Conservation (phyloP, 2,888 invertebrate species). For the Allacma fusca region DNA sequence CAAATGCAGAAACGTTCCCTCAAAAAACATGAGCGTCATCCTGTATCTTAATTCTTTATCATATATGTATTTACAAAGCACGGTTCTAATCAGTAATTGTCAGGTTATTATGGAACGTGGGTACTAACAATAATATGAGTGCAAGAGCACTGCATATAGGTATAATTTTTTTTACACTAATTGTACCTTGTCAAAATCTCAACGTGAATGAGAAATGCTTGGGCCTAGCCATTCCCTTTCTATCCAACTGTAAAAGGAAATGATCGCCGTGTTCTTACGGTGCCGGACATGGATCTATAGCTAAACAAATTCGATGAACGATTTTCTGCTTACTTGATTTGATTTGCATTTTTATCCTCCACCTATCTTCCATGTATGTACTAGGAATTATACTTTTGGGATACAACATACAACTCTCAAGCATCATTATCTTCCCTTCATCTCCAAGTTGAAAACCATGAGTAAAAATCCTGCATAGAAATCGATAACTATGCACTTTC, state of each 20-base stretch:
- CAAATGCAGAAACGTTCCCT: background rate
- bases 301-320: background rate
- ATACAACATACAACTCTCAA: background rate
- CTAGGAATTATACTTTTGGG: background rate
- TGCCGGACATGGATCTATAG: constrained; percentile 19
- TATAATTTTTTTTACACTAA: constrained; percentile 10
- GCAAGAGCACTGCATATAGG: background rate
- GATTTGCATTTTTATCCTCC: constrained; percentile 5
- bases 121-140: too few relatives aligned
- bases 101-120: too few relatives aligned
- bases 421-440: background rate
- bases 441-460: background rate
- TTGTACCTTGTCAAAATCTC: constrained; percentile 32
- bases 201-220: constrained; percentile 32
- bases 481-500: background rate
- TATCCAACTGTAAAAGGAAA: constrained; percentile 34
- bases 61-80: too few relatives aligned
- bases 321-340: constrained; percentile 12
- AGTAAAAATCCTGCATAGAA: background rate
- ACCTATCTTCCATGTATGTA: background rate
- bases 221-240: constrained; percentile 27
- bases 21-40: too few relatives aligned
- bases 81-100: background rate
- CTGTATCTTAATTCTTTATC: too few relatives aligned
- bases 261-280: constrained; percentile 1